Evolutionary conservation across 2,797 vertebrate species (phyloP), one percentile per base, ranked within the genome.

Genomic region (Babyrousa celebensis): DNA sequence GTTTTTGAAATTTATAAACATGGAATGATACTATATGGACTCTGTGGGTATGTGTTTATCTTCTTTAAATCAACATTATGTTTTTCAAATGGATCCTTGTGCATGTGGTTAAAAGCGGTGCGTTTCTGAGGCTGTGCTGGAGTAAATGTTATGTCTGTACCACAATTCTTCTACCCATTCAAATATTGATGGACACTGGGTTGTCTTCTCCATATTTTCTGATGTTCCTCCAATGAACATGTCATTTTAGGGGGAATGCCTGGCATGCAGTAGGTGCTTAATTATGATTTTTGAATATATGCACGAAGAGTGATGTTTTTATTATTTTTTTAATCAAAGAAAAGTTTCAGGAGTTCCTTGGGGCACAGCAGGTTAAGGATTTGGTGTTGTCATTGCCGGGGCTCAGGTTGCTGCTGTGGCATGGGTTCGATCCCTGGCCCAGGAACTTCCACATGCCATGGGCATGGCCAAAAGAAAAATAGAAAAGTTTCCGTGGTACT

Each of bases 271-370:
- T 67, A 90, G 71, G 52, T 89, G 29, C 78, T 80, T 63, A 83
- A n/a, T 56, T 71, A 95, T 77, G 94, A 54, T 4, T 65, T 83
- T 89, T 68, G 18, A 92, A 84, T 20, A 75, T 89, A 90, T 60
- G 29, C 23, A 32, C 29, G 36, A 82, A 70, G 12, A 68, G 4
- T 71, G 32, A 60, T 54, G 36, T 27, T 23, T 56, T 89, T 65
- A 60, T 84, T 92, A 62, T 21, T 36, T 80, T 80, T 80, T 40
- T 60, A 79, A 79, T 60, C 23, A 43, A 87, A 87, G 40, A 78
- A 87, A 85, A 94, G 80, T 70, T 74, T 29, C 12, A 4, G 18
- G 43, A 48, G 43, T 48, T 48, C 43, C 43, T 48, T 48, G 43
- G 6, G 43, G 43, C 43, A 48, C 43, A 48, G 43, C 9, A 10